Percentiles rank a stretch among this genome's conserved stretches.
Evolutionary conservation across 1,140 invertebrate species (phyloP).

Genomic region (Drosophila bocqueti): DNA sequence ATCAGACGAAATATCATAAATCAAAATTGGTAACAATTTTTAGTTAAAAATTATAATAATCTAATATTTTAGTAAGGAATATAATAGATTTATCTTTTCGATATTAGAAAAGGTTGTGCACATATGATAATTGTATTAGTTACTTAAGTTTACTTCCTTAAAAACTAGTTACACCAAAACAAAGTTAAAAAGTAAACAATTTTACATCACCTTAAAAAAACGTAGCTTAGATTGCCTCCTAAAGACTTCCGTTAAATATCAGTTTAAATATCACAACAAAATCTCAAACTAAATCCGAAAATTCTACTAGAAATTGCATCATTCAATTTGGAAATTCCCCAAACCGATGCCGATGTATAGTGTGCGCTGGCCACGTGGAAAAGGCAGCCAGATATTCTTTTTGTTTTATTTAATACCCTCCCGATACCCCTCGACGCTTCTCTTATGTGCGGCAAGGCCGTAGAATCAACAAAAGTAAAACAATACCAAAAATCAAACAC

Average conservation of each 20-base stretch:
- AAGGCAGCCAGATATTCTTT: conserved; percentile 41
- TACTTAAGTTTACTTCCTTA: not conserved
- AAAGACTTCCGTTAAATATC: not conserved
- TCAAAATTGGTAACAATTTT: not conserved
- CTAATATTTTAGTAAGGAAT: not conserved
- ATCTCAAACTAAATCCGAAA: not conserved
- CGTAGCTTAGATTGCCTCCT: not conserved
- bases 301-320: conserved; percentile 3
- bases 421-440: conserved; percentile 10
- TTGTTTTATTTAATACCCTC: conserved; percentile 62
- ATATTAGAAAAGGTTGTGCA: not conserved
- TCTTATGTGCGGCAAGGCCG: conserved; percentile 28
- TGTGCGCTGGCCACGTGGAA: conserved; percentile 1
- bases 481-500: conserved; percentile 82
- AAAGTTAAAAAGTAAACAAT: not conserved
- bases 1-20: not conserved
- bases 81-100: not conserved
- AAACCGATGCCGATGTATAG: conserved; percentile 4
- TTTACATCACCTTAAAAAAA: not conserved
- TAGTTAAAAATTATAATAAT: not conserved
- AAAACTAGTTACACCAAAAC: not conserved
- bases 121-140: not conserved
- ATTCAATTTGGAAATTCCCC: conserved; percentile 47
- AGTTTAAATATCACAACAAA: not conserved
- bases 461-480: conserved; percentile 79